phyloP scores from a whole-genome alignment of 2,888 invertebrate genomes.

The Caenorhabditis afra region DNA sequence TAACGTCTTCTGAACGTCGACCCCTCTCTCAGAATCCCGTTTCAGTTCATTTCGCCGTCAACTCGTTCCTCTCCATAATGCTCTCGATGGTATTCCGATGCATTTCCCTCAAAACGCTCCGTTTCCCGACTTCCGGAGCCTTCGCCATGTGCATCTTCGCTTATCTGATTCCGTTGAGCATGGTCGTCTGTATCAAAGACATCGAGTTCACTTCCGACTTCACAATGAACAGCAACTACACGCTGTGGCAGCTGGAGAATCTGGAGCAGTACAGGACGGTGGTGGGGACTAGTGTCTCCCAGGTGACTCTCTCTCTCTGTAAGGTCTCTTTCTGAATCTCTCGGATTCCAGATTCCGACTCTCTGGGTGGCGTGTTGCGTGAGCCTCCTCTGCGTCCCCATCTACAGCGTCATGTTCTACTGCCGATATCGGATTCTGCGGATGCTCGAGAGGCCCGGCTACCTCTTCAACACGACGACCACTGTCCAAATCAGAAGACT shows the following conservation, averaged over 20 bases:
- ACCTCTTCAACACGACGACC: constrained; percentile 53
- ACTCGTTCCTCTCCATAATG: constrained; percentile 59
- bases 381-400: constrained; percentile 35
- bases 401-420: constrained; percentile 58
- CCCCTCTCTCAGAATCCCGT: background rate
- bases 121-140: constrained; percentile 57
- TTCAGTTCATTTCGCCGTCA: constrained; percentile 60
- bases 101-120: constrained; percentile 46
- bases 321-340: too few species aligned
- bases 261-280: constrained; percentile 55
- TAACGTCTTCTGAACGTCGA: constrained; percentile 11
- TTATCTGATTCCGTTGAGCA: constrained; percentile 50
- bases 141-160: constrained; percentile 52
- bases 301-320: constrained; percentile 20
- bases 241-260: constrained; percentile 47
- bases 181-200: constrained; percentile 46
- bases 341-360: constrained; percentile 32
- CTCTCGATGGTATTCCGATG: constrained; percentile 58
- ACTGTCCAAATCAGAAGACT: constrained; percentile 45
- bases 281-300: constrained; percentile 47
- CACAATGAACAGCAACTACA: constrained; percentile 51
- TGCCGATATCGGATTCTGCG: constrained; percentile 46
- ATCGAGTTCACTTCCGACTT: constrained; percentile 54
- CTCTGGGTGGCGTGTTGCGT: constrained; percentile 54
- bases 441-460: constrained; percentile 47